Evolutionary conservation across 2,113 vertebrate genomes (phyloP).

Genomic region (Bos indicus): DNA sequence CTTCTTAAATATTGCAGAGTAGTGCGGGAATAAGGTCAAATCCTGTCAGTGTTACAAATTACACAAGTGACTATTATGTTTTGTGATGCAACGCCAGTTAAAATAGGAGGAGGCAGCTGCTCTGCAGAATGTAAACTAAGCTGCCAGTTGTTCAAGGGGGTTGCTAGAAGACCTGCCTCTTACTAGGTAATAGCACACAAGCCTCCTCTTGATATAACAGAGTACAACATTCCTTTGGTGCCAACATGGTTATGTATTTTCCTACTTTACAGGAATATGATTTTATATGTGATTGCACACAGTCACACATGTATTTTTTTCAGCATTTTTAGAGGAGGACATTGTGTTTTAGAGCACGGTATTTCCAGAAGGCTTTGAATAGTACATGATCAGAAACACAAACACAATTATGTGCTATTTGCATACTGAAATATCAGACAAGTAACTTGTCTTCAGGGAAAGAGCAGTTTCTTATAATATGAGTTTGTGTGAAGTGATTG

Average conservation of each 20-base stretch:
- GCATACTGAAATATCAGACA: neutral
- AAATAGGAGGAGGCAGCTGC: constrained; percentile 32
- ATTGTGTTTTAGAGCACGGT: neutral
- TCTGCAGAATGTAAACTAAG: neutral
- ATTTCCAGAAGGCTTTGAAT: neutral
- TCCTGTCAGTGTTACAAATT: neutral
- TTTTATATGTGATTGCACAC: neutral
- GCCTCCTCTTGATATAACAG: neutral
- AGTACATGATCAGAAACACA: neutral
- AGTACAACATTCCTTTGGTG: neutral
- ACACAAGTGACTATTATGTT: neutral
- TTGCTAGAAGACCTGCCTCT: constrained; percentile 26
- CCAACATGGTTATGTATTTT: neutral
- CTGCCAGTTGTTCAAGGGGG: constrained; percentile 8
- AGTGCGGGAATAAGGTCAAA: neutral
- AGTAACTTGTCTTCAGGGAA: neutral
- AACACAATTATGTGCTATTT: neutral
- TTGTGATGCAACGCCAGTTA: neutral
- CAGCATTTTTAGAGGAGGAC: neutral
- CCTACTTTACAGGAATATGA: neutral
- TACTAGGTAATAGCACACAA: neutral
- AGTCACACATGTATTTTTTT: neutral
- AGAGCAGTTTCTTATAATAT: neutral
- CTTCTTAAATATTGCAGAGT: neutral
- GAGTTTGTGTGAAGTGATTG: neutral